Evolutionary conservation across 2,113 vertebrate genomes (phyloP).

Genomic region (Macrotus californicus): DNA sequence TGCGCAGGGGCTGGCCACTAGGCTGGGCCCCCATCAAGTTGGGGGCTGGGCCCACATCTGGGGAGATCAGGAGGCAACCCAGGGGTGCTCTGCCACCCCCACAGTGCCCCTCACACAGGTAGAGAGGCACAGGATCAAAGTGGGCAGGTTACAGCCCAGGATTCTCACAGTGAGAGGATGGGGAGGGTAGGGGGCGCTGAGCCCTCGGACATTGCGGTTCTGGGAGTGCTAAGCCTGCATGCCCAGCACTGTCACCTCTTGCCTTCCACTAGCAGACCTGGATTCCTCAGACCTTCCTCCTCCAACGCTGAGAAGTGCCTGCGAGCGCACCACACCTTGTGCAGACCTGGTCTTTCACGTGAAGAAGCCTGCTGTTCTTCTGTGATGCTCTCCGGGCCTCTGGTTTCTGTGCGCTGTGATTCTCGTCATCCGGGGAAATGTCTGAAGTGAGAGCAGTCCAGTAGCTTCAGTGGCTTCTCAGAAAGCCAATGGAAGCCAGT

Average conservation of each 20-base stretch:
- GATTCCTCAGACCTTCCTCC: not conserved
- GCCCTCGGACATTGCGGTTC: not conserved
- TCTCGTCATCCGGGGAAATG: conserved; percentile 61
- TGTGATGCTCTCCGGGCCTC: conserved; percentile 37
- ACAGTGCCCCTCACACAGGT: not conserved
- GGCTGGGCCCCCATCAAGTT: no score
- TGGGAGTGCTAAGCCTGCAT: not conserved
- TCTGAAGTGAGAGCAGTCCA: conserved; percentile 63
- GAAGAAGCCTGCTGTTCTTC: not conserved
- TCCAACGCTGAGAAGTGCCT: not conserved
- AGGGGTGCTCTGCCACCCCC: not conserved
- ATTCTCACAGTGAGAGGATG: not conserved
- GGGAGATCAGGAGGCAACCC: not conserved
- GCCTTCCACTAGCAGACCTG: not conserved
- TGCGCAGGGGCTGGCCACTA: no score
- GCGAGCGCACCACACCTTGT: not conserved
- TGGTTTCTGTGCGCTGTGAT: conserved; percentile 31
- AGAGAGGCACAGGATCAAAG: not conserved
- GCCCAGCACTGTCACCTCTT: not conserved
- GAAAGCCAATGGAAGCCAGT: conserved; percentile 75
- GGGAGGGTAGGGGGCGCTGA: no score
- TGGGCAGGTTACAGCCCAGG: accelerated
- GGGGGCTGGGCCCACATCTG: not conserved
- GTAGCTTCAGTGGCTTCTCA: conserved; percentile 71
- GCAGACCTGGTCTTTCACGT: not conserved